Evolutionary conservation across 1,140 invertebrate genomes (phyloP).

Genomic region (Conus betulinus): DNA sequence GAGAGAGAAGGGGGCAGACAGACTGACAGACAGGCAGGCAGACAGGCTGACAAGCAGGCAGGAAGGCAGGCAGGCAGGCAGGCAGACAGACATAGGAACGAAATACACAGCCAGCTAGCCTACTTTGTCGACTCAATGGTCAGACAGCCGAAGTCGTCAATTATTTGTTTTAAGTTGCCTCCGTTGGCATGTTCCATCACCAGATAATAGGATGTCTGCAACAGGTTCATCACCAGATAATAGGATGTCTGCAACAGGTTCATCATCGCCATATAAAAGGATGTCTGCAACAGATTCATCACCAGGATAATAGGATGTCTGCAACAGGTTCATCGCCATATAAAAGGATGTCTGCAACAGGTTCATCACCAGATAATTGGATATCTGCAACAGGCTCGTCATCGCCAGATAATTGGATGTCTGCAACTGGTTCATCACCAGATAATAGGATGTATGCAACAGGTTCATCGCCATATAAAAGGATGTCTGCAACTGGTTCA

Average conservation of each 20-base stretch:
- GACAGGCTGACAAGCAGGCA: neutral
- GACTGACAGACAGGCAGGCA: too few species aligned
- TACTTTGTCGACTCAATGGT: conserved; percentile 13
- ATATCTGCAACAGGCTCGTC: too few species aligned
- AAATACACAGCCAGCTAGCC: neutral
- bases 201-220: conserved; percentile 28
- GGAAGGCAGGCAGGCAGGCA: neutral
- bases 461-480: too few species aligned
- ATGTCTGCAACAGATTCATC: too few species aligned
- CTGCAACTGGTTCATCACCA: too few species aligned
- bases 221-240: neutral
- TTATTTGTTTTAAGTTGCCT: conserved; percentile 25
- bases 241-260: neutral
- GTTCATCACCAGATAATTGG: too few species aligned
- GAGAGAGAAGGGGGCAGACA: too few species aligned
- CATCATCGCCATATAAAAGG: neutral
- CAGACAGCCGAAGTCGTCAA: conserved; percentile 17
- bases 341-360: too few species aligned
- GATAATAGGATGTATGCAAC: too few species aligned
- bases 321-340: too few species aligned
- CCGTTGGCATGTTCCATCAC: conserved; percentile 27
- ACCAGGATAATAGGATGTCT: neutral
- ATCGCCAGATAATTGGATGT: too few species aligned
- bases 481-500: neutral
- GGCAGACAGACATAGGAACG: neutral